phyloP scores from a whole-genome alignment of 2,113 vertebrate species.

The Tyrannus savana region DNA sequence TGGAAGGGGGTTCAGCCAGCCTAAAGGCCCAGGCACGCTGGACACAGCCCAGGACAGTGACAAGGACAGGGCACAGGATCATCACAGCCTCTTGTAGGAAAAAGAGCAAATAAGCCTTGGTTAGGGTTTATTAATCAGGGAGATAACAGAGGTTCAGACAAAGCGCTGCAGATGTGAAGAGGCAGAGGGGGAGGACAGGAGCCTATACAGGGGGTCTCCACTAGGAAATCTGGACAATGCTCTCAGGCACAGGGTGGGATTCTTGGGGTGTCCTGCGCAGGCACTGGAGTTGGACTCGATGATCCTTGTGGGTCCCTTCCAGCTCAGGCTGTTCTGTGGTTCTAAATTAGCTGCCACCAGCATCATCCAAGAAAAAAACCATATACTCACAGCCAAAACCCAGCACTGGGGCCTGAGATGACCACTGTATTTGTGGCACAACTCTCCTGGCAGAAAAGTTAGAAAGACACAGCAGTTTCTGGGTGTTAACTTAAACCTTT shows the following conservation, averaged over 20 bases:
- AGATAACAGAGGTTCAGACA: background rate
- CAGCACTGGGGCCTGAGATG: background rate
- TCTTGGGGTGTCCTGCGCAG: background rate
- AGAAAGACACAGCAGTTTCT: background rate
- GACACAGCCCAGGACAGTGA: background rate
- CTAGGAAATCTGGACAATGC: background rate
- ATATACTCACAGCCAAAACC: background rate
- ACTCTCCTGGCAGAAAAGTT: background rate
- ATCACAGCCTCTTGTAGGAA: background rate
- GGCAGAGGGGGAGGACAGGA: background rate
- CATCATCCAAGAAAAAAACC: background rate
- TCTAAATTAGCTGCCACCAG: background rate
- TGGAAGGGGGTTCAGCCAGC: background rate
- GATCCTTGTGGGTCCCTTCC: background rate
- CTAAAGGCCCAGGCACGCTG: background rate
- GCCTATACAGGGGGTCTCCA: background rate
- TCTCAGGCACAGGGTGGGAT: background rate
- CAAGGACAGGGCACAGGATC: fast-evolving
- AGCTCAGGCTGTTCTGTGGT: background rate
- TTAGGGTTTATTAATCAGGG: background rate
- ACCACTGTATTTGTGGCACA: background rate
- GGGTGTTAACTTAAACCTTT: background rate
- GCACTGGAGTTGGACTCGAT: background rate
- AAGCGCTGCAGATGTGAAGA: background rate
- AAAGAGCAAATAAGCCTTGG: background rate